These are phyloP conservation scores for Eulithis testata DNA, from an alignment of 2,888 invertebrate species.

Conservation along the genomic window DNA sequence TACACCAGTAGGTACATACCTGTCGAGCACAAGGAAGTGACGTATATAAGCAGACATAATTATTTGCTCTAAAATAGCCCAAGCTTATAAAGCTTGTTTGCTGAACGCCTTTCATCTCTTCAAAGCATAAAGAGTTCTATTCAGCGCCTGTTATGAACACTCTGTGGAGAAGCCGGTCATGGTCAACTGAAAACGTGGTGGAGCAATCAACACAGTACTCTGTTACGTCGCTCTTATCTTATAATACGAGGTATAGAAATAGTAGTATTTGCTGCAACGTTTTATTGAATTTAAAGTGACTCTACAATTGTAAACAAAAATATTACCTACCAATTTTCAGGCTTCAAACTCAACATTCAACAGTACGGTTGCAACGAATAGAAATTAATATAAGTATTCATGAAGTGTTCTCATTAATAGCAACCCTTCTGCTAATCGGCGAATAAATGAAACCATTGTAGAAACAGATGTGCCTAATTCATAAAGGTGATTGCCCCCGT, in stretches of 20 bases:
- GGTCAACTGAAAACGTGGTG: slow-evolving; percentile 29
- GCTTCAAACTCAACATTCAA: background rate
- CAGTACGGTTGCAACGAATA: slow-evolving; percentile 1
- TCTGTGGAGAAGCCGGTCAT: slow-evolving; percentile 28
- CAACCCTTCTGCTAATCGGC: slow-evolving; percentile 35
- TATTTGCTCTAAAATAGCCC: slow-evolving; percentile 7
- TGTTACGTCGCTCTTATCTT: too few species aligned
- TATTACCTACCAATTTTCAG: too few species aligned
- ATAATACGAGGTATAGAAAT: too few species aligned
- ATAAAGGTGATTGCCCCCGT: slow-evolving; percentile 50
- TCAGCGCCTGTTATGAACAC: slow-evolving; percentile 28
- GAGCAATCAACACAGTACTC: too few species aligned
- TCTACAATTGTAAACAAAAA: too few species aligned
- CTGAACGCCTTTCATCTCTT: slow-evolving; percentile 35
- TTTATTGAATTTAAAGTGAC: too few species aligned
- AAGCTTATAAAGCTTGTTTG: slow-evolving; percentile 33
- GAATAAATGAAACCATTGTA: slow-evolving; percentile 44
- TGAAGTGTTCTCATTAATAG: slow-evolving; percentile 22
- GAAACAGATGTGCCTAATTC: slow-evolving; percentile 44
- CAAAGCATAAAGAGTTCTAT: slow-evolving; percentile 30
- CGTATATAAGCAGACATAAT: too few species aligned
- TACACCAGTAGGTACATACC: too few species aligned
- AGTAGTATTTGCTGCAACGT: too few species aligned
- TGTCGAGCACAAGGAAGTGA: too few species aligned
- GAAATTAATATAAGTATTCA: slow-evolving; percentile 11